A percentile compares a stretch with the other conserved stretches of the same genome.
These are phyloP conservation scores for Ceramica pisi DNA, from an alignment of 2,888 invertebrate genomes.

Conservation along the genomic window DNA sequence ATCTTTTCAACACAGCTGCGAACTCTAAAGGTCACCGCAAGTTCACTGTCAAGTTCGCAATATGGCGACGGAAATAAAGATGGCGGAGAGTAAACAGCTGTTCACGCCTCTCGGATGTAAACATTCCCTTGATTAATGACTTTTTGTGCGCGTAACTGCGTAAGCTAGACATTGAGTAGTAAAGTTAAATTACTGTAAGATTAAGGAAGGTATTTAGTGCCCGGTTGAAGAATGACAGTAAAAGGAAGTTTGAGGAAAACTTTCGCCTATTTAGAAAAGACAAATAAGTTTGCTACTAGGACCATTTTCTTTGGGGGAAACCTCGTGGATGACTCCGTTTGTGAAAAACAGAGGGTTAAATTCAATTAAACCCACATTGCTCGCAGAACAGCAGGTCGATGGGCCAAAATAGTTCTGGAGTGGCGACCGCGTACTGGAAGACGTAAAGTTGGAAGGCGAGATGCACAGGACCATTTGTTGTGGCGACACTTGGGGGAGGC, in stretches of 20 bases:
- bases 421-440: too few species aligned
- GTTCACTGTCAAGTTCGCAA: constrained; percentile 42
- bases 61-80: constrained; percentile 14
- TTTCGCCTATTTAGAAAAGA: background rate
- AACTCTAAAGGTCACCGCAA: constrained; percentile 25
- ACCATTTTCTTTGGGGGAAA: background rate
- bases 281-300: background rate
- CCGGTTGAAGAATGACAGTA: background rate
- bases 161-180: constrained; percentile 2
- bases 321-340: too few species aligned
- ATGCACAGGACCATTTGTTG: too few species aligned
- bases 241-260: background rate
- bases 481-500: too few species aligned
- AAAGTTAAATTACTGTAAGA: background rate
- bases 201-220: background rate
- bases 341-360: too few species aligned
- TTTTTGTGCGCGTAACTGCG: background rate
- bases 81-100: constrained; percentile 25
- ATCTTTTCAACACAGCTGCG: constrained; percentile 34
- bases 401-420: too few species aligned
- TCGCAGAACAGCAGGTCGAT: too few species aligned
- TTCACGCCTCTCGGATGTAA: constrained; percentile 10
- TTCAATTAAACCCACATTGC: background rate
- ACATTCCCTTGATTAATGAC: constrained; percentile 33
- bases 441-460: too few species aligned